Base-by-base conservation (phyloP, 2,113 vertebrate genomes). In the Accipiter virgatus region DNA sequence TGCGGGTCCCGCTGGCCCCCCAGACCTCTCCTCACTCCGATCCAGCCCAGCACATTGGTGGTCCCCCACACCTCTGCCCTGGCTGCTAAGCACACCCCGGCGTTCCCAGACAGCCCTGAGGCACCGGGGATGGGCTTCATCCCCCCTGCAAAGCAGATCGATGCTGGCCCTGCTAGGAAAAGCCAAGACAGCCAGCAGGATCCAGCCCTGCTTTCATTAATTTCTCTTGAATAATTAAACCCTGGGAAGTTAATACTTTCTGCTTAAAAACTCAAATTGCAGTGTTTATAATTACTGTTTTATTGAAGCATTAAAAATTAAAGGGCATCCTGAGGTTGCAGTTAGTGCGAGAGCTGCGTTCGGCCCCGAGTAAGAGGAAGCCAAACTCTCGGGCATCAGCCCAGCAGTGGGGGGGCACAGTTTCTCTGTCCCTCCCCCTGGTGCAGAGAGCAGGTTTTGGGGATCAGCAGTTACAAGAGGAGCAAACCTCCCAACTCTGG, bases 151-250 rank as follows among this genome's bases (percentile, higher is more conserved):
- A 42, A 59, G 56, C 21, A 4, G 47, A 63, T 74, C 22, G 1
- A 38, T 8, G 23, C 21, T 7, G 1, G 65, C 11, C 38, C 40
- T 4, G 2, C 16, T 3, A 55, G 71, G 38, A n/a, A 63, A 70
- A 62, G 32, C 42, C 67, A 26, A 67, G 52, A 20, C 17, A 79
- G 66, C 34, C 87, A 75, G 65, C 92, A 88, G 84, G 82, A 86
- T 68, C 43, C 72, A 58, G 59, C 65, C 29, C 15, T 14, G 8
- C 68, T 96, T 90, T 86, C 97, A 96, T 97, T 98, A 95, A 96
- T 97, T 97, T 97, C 97, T 97, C 19, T 65, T 98, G 96, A 98
- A 98, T 98, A 98, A 98, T 98, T 98, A 97, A 98, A 96, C 90
- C 90, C 81, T 85, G 90, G 93, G 96, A 97, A 97, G 96, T 97